Evolutionary conservation across 2,888 invertebrate species (phyloP).

Genomic region (Poecilus cupreus): DNA sequence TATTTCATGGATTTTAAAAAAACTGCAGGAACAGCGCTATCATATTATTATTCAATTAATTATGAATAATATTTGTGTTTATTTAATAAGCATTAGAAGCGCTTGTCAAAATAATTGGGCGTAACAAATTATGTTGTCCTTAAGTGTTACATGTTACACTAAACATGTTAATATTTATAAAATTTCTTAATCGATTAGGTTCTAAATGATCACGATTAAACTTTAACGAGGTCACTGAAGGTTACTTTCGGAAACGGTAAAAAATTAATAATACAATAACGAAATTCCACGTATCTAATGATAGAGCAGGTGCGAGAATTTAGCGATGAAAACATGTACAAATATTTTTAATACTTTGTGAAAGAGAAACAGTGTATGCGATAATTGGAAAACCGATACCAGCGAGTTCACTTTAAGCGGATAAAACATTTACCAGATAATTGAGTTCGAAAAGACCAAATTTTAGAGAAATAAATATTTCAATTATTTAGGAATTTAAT

Average conservation of each 20-base stretch:
- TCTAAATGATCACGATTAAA: slow-evolving; percentile 14
- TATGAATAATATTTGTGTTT: neutral
- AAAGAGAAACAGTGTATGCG: too few relatives aligned
- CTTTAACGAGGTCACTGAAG: slow-evolving; percentile 11
- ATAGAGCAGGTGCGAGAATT: slow-evolving; percentile 7
- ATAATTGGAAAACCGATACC: too few relatives aligned
- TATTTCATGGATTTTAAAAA: too few relatives aligned
- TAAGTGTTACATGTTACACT: neutral
- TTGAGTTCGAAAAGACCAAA: too few relatives aligned
- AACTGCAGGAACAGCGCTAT: too few relatives aligned
- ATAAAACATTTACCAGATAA: too few relatives aligned
- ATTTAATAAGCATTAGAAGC: neutral
- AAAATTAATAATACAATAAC: neutral
- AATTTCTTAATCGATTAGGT: slow-evolving; percentile 2
- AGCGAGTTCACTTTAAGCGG: too few relatives aligned
- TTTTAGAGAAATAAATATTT: too few relatives aligned
- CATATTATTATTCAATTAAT: too few relatives aligned
- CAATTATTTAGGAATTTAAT: too few relatives aligned
- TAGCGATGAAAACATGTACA: neutral
- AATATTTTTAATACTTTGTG: neutral
- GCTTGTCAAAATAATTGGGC: slow-evolving; percentile 24
- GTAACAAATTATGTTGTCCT: slow-evolving; percentile 7
- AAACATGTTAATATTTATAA: neutral
- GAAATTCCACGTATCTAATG: neutral
- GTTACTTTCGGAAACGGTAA: neutral